Percentiles rank a stretch among this genome's conserved stretches.
Conservation (phyloP, 2,888 invertebrate species). For the Machimus rusticus region DNA sequence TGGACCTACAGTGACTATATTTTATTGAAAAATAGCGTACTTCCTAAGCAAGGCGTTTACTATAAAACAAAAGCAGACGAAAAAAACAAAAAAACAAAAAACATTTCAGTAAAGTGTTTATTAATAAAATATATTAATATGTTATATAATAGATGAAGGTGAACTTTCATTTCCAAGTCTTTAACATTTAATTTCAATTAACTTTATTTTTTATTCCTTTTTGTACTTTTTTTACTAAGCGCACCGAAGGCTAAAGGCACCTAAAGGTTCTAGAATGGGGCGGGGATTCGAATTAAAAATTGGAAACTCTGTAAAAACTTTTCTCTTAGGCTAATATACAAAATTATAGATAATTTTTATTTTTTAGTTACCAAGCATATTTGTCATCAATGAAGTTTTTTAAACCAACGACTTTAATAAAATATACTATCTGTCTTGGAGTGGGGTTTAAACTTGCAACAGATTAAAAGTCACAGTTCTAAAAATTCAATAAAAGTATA, state of each 20-base stretch:
- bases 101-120: constrained; percentile 39
- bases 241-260: no score
- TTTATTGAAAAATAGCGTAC: constrained; percentile 37
- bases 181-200: neutral
- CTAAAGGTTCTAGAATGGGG: no score
- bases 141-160: constrained; percentile 22
- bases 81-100: neutral
- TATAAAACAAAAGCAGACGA: constrained; percentile 5
- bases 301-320: no score
- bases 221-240: neutral
- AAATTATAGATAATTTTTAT: no score
- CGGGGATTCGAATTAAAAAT: no score
- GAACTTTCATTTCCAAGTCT: neutral
- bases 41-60: constrained; percentile 37
- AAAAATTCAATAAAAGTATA: constrained; percentile 27
- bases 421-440: no score
- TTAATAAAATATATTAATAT: constrained; percentile 36
- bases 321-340: no score
- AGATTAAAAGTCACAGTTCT: neutral
- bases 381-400: no score
- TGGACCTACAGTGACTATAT: constrained; percentile 33
- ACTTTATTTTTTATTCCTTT: neutral
- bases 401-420: no score
- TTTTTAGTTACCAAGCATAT: no score
- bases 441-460: neutral